Percentiles rank a stretch among this genome's conserved stretches.
These are phyloP conservation scores for Pyrrhosoma nymphula DNA, from an alignment of 2,888 invertebrate species.

Conservation along the genomic window DNA sequence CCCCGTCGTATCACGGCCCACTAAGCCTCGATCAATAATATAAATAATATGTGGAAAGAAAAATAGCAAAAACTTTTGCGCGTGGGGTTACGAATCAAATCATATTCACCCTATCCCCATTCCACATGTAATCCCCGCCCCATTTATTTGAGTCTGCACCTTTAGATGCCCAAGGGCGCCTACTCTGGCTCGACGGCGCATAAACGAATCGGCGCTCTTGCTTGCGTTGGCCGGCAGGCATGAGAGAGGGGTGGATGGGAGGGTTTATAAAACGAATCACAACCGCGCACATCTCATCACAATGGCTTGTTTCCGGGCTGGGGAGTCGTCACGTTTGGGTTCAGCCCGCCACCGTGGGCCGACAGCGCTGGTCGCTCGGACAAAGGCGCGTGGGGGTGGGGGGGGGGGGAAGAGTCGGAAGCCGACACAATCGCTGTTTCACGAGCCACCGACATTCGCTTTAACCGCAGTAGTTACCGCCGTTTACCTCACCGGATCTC, in stretches of 20 bases:
- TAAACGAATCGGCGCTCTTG: conserved; percentile 12
- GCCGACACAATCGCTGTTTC: not conserved
- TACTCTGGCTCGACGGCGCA: not conserved
- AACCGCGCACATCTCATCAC: not conserved
- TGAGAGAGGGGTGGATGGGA: not conserved
- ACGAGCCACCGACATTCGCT: not conserved
- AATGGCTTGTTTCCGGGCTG: conserved; percentile 7
- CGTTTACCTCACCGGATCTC: not conserved
- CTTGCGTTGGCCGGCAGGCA: not conserved
- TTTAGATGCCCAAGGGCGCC: not conserved
- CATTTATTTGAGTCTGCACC: not conserved
- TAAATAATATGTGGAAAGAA: too few species aligned
- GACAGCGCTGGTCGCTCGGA: not conserved
- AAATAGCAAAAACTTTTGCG: too few species aligned
- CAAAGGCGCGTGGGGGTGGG: not conserved
- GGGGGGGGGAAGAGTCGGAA: not conserved
- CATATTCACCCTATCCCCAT: not conserved
- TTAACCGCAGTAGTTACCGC: not conserved
- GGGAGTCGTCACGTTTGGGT: not conserved
- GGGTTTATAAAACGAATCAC: not conserved
- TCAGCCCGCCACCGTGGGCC: not conserved
- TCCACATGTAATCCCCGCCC: not conserved
- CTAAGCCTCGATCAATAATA: too few species aligned
- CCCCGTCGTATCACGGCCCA: too few species aligned
- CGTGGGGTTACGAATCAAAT: not conserved